Evolutionary conservation across 2,797 vertebrate genomes (phyloP).

Genomic region (Acipenser ruthenus): DNA sequence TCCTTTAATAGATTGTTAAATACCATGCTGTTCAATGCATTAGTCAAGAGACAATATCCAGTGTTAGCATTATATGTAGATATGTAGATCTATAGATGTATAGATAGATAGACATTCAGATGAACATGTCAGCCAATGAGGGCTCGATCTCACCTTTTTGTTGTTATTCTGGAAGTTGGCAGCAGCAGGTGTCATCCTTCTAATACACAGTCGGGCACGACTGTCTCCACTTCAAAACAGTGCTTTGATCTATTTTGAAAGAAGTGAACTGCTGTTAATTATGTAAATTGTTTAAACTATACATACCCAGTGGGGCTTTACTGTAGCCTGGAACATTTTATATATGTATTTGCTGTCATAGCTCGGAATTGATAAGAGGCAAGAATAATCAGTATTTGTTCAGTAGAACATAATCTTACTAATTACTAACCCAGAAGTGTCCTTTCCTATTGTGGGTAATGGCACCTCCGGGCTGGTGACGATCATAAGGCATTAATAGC

Average conservation of each 20-base stretch:
- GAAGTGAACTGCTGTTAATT: neutral
- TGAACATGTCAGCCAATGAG: neutral
- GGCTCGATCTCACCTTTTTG: neutral
- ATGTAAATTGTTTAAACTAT: neutral
- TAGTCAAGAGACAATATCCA: too few species aligned
- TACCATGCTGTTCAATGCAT: neutral
- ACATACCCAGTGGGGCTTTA: neutral
- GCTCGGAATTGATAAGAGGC: too few species aligned
- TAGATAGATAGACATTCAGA: neutral
- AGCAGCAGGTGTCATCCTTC: neutral
- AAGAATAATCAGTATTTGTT: too few species aligned
- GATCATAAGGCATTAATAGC: too few species aligned
- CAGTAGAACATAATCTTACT: too few species aligned
- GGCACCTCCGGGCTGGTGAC: too few species aligned
- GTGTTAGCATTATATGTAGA: neutral
- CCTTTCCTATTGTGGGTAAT: too few species aligned
- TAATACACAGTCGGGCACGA: neutral
- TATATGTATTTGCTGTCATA: too few species aligned
- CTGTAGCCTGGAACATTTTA: too few species aligned
- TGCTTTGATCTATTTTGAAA: neutral
- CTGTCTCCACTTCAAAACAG: neutral
- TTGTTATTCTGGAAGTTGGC: neutral
- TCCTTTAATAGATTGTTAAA: neutral
- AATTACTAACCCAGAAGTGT: too few species aligned
- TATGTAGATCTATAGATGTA: neutral